phyloP scores from a whole-genome alignment of 2,113 vertebrate species.

The Xenotilapia leptura region DNA sequence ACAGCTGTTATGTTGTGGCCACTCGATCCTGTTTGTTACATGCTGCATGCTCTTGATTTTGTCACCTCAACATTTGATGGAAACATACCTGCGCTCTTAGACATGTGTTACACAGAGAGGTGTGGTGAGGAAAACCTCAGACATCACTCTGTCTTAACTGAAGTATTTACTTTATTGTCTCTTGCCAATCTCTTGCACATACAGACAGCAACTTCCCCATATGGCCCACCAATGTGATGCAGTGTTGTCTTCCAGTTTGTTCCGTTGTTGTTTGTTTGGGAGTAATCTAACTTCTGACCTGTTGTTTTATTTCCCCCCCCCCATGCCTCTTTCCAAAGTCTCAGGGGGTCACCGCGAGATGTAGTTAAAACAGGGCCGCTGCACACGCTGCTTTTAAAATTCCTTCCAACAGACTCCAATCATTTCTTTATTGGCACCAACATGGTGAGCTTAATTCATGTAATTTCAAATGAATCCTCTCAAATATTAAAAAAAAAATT shows the following conservation, averaged over 20 bases:
- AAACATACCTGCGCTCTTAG: background rate
- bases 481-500: background rate
- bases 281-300: background rate
- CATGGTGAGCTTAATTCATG: slow-evolving; percentile 71
- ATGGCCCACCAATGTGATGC: background rate
- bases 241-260: background rate
- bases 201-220: background rate
- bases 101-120: background rate
- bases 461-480: background rate
- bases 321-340: background rate
- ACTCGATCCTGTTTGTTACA: slow-evolving; percentile 36
- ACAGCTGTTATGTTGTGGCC: slow-evolving; percentile 38
- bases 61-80: background rate
- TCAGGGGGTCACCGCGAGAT: slow-evolving; percentile 66
- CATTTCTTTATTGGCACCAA: slow-evolving; percentile 89
- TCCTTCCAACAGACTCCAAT: slow-evolving; percentile 82
- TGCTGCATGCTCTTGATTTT: slow-evolving; percentile 4
- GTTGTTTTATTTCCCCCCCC: rapidly evolving
- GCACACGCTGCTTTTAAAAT: slow-evolving; percentile 76
- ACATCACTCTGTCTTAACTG: background rate
- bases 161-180: background rate
- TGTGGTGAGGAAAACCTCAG: background rate
- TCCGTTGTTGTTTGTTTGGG: background rate
- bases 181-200: background rate
- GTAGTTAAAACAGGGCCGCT: slow-evolving; percentile 37